phyloP scores from a whole-genome alignment of 2,113 vertebrate genomes.

The Chaetodon trifascialis region DNA sequence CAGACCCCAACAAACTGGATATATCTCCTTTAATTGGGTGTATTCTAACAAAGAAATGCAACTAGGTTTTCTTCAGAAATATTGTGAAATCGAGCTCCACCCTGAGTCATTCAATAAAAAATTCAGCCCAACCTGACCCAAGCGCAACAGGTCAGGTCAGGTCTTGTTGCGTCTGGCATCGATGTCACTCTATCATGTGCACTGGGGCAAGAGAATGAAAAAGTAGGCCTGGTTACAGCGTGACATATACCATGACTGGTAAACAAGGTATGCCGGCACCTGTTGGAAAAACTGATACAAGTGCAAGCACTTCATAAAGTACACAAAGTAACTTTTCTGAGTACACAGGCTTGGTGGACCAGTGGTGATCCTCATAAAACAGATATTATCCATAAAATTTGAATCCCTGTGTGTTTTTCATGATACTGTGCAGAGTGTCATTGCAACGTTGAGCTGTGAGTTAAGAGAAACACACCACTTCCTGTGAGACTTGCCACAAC shows the following conservation, averaged over 20 bases:
- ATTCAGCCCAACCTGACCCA: conserved; percentile 53
- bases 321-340: neutral
- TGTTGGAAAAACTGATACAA: neutral
- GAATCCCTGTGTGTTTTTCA: conserved; percentile 4
- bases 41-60: neutral
- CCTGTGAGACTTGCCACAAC: conserved; percentile 36
- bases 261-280: neutral
- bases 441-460: neutral
- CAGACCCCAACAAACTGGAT: neutral
- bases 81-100: conserved; percentile 28
- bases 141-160: conserved; percentile 29
- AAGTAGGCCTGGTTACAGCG: conserved; percentile 25
- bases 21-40: neutral
- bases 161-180: conserved; percentile 59
- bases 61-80: neutral
- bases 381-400: neutral
- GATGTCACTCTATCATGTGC: conserved; percentile 33
- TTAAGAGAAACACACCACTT: conserved; percentile 40
- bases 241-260: neutral
- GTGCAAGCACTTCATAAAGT: neutral
- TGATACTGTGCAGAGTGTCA: neutral
- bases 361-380: neutral
- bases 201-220: neutral
- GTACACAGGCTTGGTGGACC: too few relatives aligned
- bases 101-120: conserved; percentile 44